phyloP scores from a whole-genome alignment of 1,140 invertebrate species.

The Magallana gigas region DNA sequence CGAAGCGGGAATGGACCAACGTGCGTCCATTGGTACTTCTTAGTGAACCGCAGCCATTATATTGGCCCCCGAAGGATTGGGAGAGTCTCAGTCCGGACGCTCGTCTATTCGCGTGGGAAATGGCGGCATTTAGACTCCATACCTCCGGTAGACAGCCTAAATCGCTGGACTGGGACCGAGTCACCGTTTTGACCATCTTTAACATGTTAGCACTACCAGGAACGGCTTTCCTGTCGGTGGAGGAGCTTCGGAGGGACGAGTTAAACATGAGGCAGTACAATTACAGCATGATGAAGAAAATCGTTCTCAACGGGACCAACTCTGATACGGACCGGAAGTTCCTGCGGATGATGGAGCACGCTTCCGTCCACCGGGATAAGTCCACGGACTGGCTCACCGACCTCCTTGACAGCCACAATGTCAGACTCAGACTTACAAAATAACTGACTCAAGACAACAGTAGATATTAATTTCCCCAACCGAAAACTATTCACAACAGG shows the following conservation, averaged over 20 bases:
- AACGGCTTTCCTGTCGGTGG: neutral
- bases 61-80: slow-evolving; percentile 21
- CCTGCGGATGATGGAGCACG: slow-evolving; percentile 7
- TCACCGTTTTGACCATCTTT: neutral
- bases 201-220: slow-evolving; percentile 13
- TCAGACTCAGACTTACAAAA: slow-evolving; percentile 11
- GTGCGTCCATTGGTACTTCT: neutral
- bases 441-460: neutral
- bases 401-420: neutral
- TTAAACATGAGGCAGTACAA: neutral
- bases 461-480: too few species aligned
- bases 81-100: slow-evolving; percentile 18
- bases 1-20: slow-evolving; percentile 16
- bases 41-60: slow-evolving; percentile 1
- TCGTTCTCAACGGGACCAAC: slow-evolving; percentile 3
- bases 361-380: neutral
- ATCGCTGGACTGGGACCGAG: neutral
- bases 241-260: neutral
- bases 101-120: slow-evolving; percentile 14
- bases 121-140: slow-evolving; percentile 20
- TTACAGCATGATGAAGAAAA: slow-evolving; percentile 29
- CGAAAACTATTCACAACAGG: too few species aligned
- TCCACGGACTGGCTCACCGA: neutral
- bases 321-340: neutral
- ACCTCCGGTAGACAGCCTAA: slow-evolving; percentile 19